Evolutionary conservation across 2,797 vertebrate species (phyloP).

Genomic region (Parotocinclus haroldoi): DNA sequence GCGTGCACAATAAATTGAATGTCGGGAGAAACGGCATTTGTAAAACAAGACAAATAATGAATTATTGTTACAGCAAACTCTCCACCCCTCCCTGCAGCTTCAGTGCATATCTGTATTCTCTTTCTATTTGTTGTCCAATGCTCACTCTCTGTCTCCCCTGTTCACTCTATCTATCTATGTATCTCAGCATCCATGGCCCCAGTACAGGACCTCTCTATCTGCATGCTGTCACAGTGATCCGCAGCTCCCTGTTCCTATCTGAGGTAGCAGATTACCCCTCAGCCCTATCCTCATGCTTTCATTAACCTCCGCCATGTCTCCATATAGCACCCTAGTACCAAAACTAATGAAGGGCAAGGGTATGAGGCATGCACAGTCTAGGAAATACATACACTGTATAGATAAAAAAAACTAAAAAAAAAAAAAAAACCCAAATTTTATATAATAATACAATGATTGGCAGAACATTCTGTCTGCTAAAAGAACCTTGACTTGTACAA

Average conservation of each 20-base stretch:
- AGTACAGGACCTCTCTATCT: constrained; percentile 55
- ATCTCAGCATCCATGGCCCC: constrained; percentile 46
- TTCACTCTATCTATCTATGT: constrained; percentile 51
- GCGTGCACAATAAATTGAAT: constrained; percentile 55
- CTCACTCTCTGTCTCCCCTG: constrained; percentile 51
- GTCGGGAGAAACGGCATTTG: constrained; percentile 55
- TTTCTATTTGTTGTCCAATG: constrained; percentile 41
- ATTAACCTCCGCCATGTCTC: constrained; percentile 2
- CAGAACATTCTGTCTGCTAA: too few species aligned
- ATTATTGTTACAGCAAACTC: constrained; percentile 52
- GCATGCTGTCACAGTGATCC: constrained; percentile 46
- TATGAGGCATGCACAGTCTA: not conserved
- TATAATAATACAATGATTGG: not conserved
- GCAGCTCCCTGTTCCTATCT: constrained; percentile 37
- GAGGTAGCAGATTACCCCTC: constrained; percentile 38
- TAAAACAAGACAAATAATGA: constrained; percentile 64
- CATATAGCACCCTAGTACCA: constrained; percentile 16
- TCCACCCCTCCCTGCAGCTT: constrained; percentile 43
- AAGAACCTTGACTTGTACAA: too few species aligned
- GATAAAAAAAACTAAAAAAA: too few species aligned
- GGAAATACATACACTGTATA: not conserved
- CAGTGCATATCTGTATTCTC: constrained; percentile 51
- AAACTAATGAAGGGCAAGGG: constrained; percentile 27
- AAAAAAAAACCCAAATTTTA: too few species aligned
- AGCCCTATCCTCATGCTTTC: not conserved